These are phyloP conservation scores for Centropyge bicolor DNA, from an alignment of 2,797 vertebrate species.

Conservation along the genomic window DNA sequence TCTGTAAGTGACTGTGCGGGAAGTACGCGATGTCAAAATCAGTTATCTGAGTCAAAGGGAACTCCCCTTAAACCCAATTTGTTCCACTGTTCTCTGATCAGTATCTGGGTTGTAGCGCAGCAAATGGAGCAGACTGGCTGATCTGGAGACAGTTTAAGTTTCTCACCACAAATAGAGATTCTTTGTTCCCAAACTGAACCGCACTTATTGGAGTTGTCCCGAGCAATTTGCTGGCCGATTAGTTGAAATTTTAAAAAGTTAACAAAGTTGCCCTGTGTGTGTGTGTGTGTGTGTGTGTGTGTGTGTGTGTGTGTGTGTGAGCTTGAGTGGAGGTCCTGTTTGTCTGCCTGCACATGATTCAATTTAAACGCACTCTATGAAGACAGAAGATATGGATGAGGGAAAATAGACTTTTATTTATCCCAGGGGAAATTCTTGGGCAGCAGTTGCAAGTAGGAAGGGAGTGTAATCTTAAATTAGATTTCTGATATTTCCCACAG, in stretches of 20 bases:
- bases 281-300: not conserved
- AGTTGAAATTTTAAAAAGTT: constrained; percentile 10
- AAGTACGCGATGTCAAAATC: constrained; percentile 14
- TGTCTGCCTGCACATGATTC: not conserved
- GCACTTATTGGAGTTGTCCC: not conserved
- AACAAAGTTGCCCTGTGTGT: not conserved
- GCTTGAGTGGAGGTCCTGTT: not conserved
- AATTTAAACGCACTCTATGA: not conserved
- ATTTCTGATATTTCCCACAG: constrained; percentile 51
- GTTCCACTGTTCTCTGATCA: constrained; percentile 37
- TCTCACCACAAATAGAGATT: constrained; percentile 32
- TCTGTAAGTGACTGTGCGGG: not conserved
- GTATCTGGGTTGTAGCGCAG: constrained; percentile 26
- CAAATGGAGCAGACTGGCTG: constrained; percentile 13
- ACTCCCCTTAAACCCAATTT: constrained; percentile 35
- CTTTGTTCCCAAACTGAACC: constrained; percentile 20
- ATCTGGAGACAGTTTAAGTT: constrained; percentile 30
- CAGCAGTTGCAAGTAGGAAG: not conserved
- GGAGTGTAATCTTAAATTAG: constrained; percentile 25
- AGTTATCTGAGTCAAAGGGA: constrained; percentile 8
- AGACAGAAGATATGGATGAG: not conserved
- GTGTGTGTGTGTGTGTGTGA: not conserved
- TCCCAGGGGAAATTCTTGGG: not conserved
- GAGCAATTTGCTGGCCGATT: constrained; percentile 10
- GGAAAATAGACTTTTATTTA: not conserved